These are phyloP conservation scores for Candoia aspera DNA, from an alignment of 2,113 vertebrate species.

Conservation along the genomic window DNA sequence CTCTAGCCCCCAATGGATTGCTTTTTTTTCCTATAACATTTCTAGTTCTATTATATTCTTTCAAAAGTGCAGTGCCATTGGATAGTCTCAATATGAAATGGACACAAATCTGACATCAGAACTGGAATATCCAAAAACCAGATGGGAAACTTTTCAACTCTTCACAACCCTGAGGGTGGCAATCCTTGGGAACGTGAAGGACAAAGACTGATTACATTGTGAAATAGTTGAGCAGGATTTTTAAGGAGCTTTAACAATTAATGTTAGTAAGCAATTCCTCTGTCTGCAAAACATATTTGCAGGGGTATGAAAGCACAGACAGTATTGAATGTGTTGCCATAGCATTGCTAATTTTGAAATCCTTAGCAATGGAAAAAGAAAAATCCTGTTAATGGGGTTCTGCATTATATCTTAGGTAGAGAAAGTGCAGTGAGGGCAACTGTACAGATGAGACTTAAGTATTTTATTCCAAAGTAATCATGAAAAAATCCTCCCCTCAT, in stretches of 20 bases:
- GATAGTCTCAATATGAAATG: neutral
- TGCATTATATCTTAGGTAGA: constrained; percentile 10
- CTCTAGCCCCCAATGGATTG: neutral
- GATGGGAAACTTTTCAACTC: neutral
- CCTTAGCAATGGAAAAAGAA: neutral
- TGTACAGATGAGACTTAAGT: neutral
- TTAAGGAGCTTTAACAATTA: neutral
- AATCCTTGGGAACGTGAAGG: too few relatives aligned
- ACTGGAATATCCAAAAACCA: neutral
- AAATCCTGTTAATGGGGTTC: neutral
- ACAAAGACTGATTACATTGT: neutral
- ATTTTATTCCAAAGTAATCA: constrained; percentile 27
- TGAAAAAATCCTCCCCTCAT: neutral
- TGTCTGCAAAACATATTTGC: neutral
- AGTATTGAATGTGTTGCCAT: neutral
- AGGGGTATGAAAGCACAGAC: neutral
- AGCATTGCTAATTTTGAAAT: neutral
- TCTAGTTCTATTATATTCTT: neutral
- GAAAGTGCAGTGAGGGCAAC: neutral
- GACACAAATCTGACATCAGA: neutral
- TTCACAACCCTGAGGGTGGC: neutral
- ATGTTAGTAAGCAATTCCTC: neutral
- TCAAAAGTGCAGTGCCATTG: neutral
- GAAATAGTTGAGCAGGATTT: neutral
- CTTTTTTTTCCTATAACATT: neutral